phyloP scores from a whole-genome alignment of 2,797 vertebrate genomes.

The Molossus alvarezi region DNA sequence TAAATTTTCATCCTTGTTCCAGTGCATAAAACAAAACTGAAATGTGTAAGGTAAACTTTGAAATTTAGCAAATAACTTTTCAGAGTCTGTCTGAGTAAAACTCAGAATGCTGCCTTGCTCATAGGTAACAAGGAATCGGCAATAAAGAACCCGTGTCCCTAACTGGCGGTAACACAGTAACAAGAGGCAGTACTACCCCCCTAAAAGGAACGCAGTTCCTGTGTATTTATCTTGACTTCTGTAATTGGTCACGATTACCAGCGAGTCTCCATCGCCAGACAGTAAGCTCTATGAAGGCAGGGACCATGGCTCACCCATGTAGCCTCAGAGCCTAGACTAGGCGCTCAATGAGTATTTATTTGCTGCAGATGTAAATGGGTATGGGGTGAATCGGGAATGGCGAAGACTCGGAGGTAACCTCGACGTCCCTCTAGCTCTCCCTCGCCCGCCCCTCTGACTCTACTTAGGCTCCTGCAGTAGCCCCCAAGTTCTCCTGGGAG shows the following conservation, averaged over 20 bases:
- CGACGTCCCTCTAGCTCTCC: neutral
- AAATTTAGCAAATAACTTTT: conserved; percentile 58
- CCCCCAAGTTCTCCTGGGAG: neutral
- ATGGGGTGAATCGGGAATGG: accelerated
- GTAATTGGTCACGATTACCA: neutral
- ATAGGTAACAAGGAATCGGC: neutral
- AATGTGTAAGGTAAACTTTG: neutral
- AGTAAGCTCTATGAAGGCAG: neutral
- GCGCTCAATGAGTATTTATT: neutral
- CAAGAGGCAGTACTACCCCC: neutral
- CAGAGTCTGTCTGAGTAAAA: neutral
- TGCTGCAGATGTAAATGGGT: accelerated
- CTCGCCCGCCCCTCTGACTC: too few species aligned
- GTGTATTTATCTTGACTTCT: neutral
- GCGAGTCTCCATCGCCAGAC: neutral
- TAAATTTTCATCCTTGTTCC: neutral
- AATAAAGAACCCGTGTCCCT: conserved; percentile 66
- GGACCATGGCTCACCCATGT: neutral
- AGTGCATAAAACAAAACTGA: neutral
- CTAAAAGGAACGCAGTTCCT: neutral
- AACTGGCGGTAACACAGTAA: neutral
- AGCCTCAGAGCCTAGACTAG: neutral
- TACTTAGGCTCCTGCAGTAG: too few species aligned
- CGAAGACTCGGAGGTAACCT: neutral
- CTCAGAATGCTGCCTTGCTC: conserved; percentile 22